phyloP scores from a whole-genome alignment of 2,888 invertebrate species.

The Keiferia lycopersicella region DNA sequence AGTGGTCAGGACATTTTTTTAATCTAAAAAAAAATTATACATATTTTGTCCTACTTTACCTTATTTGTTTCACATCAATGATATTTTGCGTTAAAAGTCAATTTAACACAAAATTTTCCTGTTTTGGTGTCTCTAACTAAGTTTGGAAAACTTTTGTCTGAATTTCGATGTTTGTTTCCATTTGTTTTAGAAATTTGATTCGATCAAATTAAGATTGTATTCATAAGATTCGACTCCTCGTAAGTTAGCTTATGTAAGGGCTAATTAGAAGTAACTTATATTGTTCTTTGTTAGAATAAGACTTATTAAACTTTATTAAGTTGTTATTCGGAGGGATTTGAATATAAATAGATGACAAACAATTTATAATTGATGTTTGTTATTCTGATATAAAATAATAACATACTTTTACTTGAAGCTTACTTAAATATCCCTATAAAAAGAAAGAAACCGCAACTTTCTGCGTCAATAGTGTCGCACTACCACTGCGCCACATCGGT shows the following conservation, averaged over 20 bases:
- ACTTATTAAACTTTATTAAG: background rate
- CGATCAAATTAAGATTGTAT: background rate
- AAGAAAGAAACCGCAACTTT: too few species aligned
- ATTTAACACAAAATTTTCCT: background rate
- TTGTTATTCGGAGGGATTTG: background rate
- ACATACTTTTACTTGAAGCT: too few species aligned
- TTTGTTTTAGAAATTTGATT: background rate
- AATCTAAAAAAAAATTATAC: too few species aligned
- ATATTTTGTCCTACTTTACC: too few species aligned
- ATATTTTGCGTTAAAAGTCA: too few species aligned
- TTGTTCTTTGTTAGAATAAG: too few species aligned
- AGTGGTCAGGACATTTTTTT: too few species aligned
- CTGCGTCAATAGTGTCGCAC: too few species aligned
- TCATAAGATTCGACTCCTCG: background rate
- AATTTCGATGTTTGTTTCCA: background rate
- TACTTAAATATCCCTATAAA: too few species aligned
- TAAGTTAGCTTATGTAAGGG: background rate
- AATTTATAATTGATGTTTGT: background rate
- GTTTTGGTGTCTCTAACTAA: background rate
- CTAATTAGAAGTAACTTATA: background rate
- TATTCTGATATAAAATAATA: too few species aligned
- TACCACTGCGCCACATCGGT: too few species aligned
- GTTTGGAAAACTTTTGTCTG: background rate
- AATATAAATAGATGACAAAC: background rate
- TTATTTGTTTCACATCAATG: too few species aligned